Percentiles rank a stretch among this genome's conserved stretches.
Conservation (phyloP, 2,888 invertebrate species). For the Andrena dorsata region DNA sequence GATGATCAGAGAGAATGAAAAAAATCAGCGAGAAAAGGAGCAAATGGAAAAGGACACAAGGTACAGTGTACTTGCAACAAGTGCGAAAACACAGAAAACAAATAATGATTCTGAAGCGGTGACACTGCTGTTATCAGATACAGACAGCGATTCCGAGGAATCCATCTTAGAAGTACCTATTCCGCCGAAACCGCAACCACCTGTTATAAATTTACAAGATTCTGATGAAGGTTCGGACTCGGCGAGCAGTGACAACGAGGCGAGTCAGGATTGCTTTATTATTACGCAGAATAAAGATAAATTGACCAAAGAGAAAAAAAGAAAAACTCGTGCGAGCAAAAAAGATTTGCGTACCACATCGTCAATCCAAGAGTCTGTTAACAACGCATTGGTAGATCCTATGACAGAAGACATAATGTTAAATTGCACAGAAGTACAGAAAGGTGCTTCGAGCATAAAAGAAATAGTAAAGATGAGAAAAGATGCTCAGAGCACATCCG, state of each 20-base stretch:
- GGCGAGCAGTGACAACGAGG: neutral
- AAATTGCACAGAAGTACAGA: slow-evolving; percentile 75
- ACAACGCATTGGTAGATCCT: neutral
- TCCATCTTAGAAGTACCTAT: slow-evolving; percentile 82
- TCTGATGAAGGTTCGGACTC: slow-evolving; percentile 71
- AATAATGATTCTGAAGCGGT: slow-evolving; percentile 14
- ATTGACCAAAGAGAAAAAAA: neutral
- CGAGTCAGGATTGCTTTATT: neutral
- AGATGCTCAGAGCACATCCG: neutral
- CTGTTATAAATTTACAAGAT: slow-evolving; percentile 78
- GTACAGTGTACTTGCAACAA: slow-evolving; percentile 38
- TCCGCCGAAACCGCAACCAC: slow-evolving; percentile 80
- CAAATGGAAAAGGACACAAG: slow-evolving; percentile 30
- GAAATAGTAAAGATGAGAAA: slow-evolving; percentile 72
- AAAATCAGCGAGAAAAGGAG: neutral
- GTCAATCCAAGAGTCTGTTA: neutral
- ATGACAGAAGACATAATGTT: slow-evolving; percentile 65
- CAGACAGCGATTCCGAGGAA: slow-evolving; percentile 75
- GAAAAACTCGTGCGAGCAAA: neutral
- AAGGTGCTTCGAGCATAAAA: slow-evolving; percentile 66
- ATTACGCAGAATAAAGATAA: neutral
- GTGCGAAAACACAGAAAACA: slow-evolving; percentile 24
- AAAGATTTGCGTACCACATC: neutral
- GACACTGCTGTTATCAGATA: slow-evolving; percentile 18
- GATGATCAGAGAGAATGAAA: neutral